Percentiles rank a stretch among this genome's conserved stretches.
These are phyloP conservation scores for Ormyrus pomaceus DNA, from an alignment of 2,888 invertebrate genomes.

Conservation along the genomic window DNA sequence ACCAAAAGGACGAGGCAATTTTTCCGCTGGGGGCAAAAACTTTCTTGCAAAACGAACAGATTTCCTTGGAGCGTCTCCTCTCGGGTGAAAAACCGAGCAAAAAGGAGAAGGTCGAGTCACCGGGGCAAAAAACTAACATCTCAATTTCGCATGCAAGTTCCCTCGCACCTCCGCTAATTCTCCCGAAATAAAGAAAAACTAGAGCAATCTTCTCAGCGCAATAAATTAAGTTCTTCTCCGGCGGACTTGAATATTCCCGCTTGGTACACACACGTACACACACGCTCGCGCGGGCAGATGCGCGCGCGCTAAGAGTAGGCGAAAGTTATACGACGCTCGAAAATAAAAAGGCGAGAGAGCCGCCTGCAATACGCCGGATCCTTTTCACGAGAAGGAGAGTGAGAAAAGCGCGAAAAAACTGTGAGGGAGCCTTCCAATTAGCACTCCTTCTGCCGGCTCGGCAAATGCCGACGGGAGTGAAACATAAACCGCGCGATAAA, in stretches of 20 bases:
- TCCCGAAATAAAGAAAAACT: conserved; percentile 38
- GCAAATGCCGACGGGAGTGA: conserved; percentile 61
- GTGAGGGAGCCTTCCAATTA: conserved; percentile 67
- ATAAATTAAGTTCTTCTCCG: conserved; percentile 37
- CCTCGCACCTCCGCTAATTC: conserved; percentile 13
- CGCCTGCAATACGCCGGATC: no score
- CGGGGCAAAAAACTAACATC: conserved; percentile 19
- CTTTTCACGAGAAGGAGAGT: not conserved
- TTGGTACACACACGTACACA: not conserved
- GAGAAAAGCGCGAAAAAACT: not conserved
- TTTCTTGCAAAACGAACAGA: not conserved
- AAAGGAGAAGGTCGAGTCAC: no score
- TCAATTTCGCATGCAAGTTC: conserved; percentile 8
- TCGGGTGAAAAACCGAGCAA: not conserved
- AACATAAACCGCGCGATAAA: conserved; percentile 72
- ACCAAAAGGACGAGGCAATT: not conserved
- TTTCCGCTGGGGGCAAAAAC: not conserved
- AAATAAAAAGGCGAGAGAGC: conserved; percentile 8
- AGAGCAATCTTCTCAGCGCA: conserved; percentile 28
- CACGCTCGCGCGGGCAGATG: not conserved
- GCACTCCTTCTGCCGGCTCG: conserved; percentile 65
- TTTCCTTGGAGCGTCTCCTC: not conserved
- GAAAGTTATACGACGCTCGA: conserved; percentile 25
- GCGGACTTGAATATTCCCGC: conserved; percentile 21
- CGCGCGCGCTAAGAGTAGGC: not conserved